Conservation (phyloP, 2,797 vertebrate species). For the Orientallactaga sibirica region DNA sequence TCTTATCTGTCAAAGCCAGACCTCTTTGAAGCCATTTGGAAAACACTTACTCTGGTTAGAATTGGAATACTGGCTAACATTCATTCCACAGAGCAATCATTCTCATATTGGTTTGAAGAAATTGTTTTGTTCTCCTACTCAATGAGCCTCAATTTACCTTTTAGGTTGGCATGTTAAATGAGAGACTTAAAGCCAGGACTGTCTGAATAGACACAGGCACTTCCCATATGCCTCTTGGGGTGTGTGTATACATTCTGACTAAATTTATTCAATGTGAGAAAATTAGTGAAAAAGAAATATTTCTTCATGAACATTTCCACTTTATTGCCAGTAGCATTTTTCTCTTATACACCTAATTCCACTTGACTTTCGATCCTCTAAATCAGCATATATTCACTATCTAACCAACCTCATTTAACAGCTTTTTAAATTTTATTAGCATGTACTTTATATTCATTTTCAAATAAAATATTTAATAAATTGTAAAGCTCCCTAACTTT, state of each 20-base stretch:
- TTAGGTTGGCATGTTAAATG: background rate
- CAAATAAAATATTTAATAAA: conserved; percentile 3
- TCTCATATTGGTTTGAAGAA: background rate
- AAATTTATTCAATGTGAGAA: background rate
- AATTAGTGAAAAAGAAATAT: background rate
- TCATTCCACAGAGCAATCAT: no score
- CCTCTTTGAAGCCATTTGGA: background rate
- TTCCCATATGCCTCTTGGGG: background rate
- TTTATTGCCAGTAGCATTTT: background rate
- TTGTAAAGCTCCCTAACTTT: background rate
- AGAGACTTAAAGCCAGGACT: background rate
- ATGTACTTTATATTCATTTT: conserved; percentile 23
- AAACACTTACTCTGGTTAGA: background rate
- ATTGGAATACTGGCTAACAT: background rate
- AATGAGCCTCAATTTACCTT: background rate
- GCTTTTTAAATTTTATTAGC: background rate
- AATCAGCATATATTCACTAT: background rate
- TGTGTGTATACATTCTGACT: background rate
- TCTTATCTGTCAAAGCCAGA: background rate
- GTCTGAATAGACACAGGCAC: background rate
- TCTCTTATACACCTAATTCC: background rate
- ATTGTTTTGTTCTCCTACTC: background rate
- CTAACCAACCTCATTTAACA: background rate
- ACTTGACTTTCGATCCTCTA: background rate
- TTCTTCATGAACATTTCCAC: background rate